Evolutionary conservation across 2,888 invertebrate genomes (phyloP), one percentile per base, ranked within the genome.

Genomic region (Ptychoptera contaminata): DNA sequence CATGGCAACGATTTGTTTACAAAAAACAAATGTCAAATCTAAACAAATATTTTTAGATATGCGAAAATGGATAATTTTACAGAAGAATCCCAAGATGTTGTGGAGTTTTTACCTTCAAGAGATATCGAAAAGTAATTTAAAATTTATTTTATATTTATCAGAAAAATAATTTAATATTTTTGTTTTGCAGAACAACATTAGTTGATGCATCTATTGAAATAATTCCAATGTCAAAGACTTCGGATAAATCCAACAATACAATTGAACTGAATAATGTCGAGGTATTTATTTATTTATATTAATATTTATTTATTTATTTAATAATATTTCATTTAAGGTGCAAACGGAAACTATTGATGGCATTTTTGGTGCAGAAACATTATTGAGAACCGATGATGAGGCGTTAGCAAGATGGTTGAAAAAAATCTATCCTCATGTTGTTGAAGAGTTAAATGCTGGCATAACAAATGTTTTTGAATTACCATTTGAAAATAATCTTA

Each of bases 321-420:
- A 37, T 42, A 16, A 11, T 42, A 36, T 40, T 42, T 32, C 44
- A 9, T 30, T 37, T 47, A 52, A 46, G 14, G 14, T 42, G 29
- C 29, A 65, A 58, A 62, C 61, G 1, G 71, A 72, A 62, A 70
- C 71, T 1, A 5, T 23, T 5, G 23, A 23, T 5, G 23, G 7
- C 23, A 61, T 65, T 36, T 32, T 47, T 2, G 42, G 46, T 2
- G 44, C 29, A 34, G 10, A 31, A 35, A n/a, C 42, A 48, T 42
- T 32, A 46, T 14, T 39, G 44, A 9, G 37, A 29, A 53, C 53
- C 43, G 69, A 72, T 53, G 65, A 68, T 51, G 55, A 62, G 9
- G 67, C 65, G 46, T 49, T 73, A 44, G 67, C 67, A 8, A 56
- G 56, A 16, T 73, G 68, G 65, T 48, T 73, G n/a, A 61, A 60